phyloP scores from a whole-genome alignment of 2,797 vertebrate genomes.

The Labroides dimidiatus region DNA sequence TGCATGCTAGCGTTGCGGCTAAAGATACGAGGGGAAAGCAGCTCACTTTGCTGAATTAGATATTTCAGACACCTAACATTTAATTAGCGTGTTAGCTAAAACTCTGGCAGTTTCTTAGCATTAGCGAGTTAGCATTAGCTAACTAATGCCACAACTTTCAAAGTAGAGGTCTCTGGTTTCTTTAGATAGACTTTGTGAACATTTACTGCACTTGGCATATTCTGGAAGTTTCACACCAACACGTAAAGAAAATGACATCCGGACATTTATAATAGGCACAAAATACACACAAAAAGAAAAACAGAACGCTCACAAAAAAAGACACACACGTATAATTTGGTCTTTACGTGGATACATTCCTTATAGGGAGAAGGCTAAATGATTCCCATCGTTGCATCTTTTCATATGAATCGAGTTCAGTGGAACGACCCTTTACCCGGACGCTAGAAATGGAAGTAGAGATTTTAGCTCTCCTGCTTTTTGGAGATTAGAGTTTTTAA shows the following conservation, averaged over 20 bases:
- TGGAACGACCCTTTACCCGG: no score
- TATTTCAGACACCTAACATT: background rate
- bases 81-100: background rate
- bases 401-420: no score
- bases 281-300: background rate
- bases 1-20: no score
- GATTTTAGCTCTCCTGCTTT: no score
- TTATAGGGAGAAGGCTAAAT: constrained; percentile 11
- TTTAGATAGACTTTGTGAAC: background rate
- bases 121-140: no score
- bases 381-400: no score
- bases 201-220: constrained; percentile 5
- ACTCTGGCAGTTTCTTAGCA: background rate
- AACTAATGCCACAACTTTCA: background rate
- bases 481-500: no score
- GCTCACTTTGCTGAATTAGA: no score
- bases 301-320: background rate
- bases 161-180: background rate
- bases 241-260: constrained; percentile 9
- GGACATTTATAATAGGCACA: constrained; percentile 31
- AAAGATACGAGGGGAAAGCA: no score
- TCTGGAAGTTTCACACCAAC: constrained; percentile 16
- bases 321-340: constrained; percentile 50
- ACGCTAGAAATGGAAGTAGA: no score
- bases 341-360: constrained; percentile 63